phyloP scores from a whole-genome alignment of 1,140 invertebrate genomes.

The Zaprionus capensis region DNA sequence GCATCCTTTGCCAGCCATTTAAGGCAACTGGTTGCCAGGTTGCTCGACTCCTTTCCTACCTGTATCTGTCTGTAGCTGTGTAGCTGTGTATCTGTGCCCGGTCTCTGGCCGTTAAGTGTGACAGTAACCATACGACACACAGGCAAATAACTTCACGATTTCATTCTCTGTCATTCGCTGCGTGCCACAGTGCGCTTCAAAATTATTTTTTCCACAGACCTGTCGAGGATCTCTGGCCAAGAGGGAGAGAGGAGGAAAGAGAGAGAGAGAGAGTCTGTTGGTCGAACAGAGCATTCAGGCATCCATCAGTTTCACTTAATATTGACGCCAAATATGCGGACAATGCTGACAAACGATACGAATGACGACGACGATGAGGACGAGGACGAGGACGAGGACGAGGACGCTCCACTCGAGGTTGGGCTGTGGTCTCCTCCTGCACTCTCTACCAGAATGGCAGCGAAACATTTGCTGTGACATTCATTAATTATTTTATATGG shows the following conservation, averaged over 20 bases:
- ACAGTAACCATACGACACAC: slow-evolving; percentile 83
- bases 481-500: slow-evolving; percentile 84
- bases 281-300: slow-evolving; percentile 41
- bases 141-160: slow-evolving; percentile 84
- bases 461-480: slow-evolving; percentile 82
- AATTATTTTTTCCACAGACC: slow-evolving; percentile 66
- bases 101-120: slow-evolving; percentile 66
- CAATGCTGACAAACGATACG: slow-evolving; percentile 83
- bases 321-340: slow-evolving; percentile 84
- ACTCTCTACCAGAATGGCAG: slow-evolving; percentile 32
- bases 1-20: slow-evolving; percentile 77
- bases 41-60: slow-evolving; percentile 41
- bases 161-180: slow-evolving; percentile 83
- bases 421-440: slow-evolving; percentile 29
- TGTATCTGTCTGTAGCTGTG: neutral
- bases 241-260: neutral
- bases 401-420: slow-evolving; percentile 3
- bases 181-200: slow-evolving; percentile 83
- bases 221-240: neutral
- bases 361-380: slow-evolving; percentile 25
- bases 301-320: slow-evolving; percentile 84
- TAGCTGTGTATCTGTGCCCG: neutral
- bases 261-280: slow-evolving; percentile 1
- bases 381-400: slow-evolving; percentile 14
- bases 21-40: slow-evolving; percentile 58